Conservation (phyloP, 2,113 vertebrate species). For the Pollimyrus isidori region DNA sequence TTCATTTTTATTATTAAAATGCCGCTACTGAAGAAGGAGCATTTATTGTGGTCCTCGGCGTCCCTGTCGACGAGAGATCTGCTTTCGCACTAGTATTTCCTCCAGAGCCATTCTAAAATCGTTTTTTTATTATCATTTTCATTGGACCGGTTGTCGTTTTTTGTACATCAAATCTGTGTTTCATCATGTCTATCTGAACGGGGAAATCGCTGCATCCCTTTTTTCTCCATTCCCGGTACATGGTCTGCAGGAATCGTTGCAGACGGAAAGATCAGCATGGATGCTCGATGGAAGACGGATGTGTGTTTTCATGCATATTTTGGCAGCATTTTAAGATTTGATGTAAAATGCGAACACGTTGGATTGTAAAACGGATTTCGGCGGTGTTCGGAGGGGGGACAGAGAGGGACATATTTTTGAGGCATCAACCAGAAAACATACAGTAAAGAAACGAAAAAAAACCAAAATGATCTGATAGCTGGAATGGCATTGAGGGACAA, state of each 20-base stretch:
- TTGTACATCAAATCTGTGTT: neutral
- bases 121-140: conserved; percentile 24
- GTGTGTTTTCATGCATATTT: conserved; percentile 34
- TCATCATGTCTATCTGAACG: conserved; percentile 18
- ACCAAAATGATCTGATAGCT: conserved; percentile 45
- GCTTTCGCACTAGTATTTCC: conserved; percentile 1
- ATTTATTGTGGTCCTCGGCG: conserved; percentile 55
- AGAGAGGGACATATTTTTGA: conserved; percentile 35
- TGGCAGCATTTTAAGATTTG: conserved; percentile 23
- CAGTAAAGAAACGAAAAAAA: conserved; percentile 32
- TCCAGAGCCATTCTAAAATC: conserved; percentile 36
- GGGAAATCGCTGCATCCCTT: conserved; percentile 16
- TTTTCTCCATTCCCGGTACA: conserved; percentile 19
- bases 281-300: conserved; percentile 42
- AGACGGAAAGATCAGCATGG: conserved; percentile 39
- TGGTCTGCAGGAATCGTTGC: conserved; percentile 18
- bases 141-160: neutral
- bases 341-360: conserved; percentile 42
- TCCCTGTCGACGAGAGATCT: conserved; percentile 60
- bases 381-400: conserved; percentile 40
- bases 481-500: conserved; percentile 46
- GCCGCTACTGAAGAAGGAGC: conserved; percentile 62
- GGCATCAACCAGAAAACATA: conserved; percentile 35
- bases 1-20: conserved; percentile 38
- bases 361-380: conserved; percentile 41